Evolutionary conservation across 2,888 invertebrate genomes (phyloP), one percentile per base, ranked within the genome.

Genomic region (Zygaena filipendulae): DNA sequence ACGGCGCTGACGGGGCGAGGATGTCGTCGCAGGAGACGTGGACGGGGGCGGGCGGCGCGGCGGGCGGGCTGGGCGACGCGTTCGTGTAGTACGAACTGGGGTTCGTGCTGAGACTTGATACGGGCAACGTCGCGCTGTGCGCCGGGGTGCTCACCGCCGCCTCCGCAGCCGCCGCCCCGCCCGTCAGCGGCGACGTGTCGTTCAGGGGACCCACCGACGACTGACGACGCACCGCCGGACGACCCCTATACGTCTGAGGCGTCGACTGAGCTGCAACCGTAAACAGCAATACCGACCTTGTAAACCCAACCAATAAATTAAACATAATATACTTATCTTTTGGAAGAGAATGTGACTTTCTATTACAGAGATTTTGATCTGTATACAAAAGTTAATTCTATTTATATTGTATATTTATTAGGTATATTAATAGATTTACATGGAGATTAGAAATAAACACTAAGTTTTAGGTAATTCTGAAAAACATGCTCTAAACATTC

Each of bases 241-340:
- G 72, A 36, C 84, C 79, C 44, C 84, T 77, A 40, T 82, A 81
- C 38, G 85, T 77, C 50, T 80, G 84, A 12, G 85, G 84, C 25
- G 84, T 84, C 12, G 84, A 83, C 70, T 84, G 84, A 30, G 84
- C 84, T 84, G 79, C 29, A 82, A 83, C n/a, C n/a, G n/a, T n/a
- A n/a, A n/a, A n/a, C n/a, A n/a, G n/a, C n/a, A n/a, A n/a, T n/a
- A n/a, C n/a, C n/a, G n/a, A 18, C 5, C 5, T 6, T 18, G 18
- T 8, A 18, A 18, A 6, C 8, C 5, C 5, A n/a, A n/a, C n/a
- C n/a, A n/a, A n/a, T n/a, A n/a, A n/a, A n/a, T n/a, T n/a, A n/a
- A n/a, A n/a, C n/a, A n/a, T n/a, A n/a, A n/a, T n/a, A n/a, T n/a
- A n/a, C n/a, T n/a, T n/a, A n/a, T n/a, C n/a, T n/a, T n/a, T n/a